Evolutionary conservation across 2,113 vertebrate species (phyloP).

Genomic region (Elachura formosa): DNA sequence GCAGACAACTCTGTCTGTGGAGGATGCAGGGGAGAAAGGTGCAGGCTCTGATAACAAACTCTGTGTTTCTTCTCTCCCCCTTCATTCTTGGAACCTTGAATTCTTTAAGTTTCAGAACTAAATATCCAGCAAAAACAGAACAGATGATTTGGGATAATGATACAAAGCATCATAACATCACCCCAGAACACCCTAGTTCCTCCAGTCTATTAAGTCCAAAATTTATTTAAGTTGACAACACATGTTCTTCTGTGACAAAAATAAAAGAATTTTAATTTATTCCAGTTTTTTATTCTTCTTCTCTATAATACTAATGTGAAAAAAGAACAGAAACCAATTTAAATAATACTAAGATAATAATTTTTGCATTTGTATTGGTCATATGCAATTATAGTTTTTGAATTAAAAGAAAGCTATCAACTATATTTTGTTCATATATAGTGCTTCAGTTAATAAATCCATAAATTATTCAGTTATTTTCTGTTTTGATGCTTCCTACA

Average conservation of each 20-base stretch:
- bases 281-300: not conserved
- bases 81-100: no score
- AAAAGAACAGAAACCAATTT: not conserved
- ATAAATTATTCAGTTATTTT: not conserved
- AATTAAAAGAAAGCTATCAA: not conserved
- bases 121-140: no score
- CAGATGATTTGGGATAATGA: no score
- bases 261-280: not conserved
- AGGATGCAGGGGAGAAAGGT: no score
- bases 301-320: not conserved
- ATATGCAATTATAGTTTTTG: not conserved
- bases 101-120: no score
- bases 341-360: not conserved
- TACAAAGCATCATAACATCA: no score
- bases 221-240: not conserved
- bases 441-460: not conserved
- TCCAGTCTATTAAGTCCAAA: not conserved
- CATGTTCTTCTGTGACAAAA: not conserved
- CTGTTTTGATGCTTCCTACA: not conserved
- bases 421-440: not conserved
- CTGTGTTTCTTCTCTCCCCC: no score
- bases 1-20: no score
- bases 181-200: no score
- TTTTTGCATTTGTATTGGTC: not conserved
- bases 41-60: no score